phyloP scores from a whole-genome alignment of 2,113 vertebrate species.

The Poecilia latipinna region DNA sequence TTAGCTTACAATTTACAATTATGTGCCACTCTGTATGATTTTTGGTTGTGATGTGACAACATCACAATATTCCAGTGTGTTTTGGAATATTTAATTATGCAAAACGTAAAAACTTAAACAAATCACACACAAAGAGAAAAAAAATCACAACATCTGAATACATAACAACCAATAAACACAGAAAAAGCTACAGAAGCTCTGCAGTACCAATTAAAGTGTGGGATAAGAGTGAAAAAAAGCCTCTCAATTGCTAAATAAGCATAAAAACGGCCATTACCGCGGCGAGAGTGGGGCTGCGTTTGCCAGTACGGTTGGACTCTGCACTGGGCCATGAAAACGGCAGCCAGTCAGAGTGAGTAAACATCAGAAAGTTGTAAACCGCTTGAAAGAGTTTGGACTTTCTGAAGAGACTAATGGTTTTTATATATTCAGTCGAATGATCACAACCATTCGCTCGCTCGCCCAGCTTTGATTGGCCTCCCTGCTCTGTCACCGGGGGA shows the following conservation, averaged over 20 bases:
- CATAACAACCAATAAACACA: slow-evolving; percentile 19
- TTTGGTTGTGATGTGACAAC: not conserved
- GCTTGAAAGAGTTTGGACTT: slow-evolving; percentile 51
- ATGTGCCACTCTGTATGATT: not conserved
- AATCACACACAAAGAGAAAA: not conserved
- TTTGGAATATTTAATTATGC: slow-evolving; percentile 1
- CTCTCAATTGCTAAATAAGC: slow-evolving; percentile 59
- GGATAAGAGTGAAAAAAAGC: slow-evolving; percentile 38
- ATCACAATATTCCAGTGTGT: not conserved
- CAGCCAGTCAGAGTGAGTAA: slow-evolving; percentile 56
- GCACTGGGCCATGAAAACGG: slow-evolving; percentile 46
- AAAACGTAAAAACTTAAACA: not conserved
- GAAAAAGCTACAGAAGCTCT: slow-evolving; percentile 23
- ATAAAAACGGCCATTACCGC: slow-evolving; percentile 59
- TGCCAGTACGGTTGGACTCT: slow-evolving; percentile 63
- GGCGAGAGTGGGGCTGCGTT: slow-evolving; percentile 65
- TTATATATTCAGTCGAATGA: slow-evolving; percentile 63
- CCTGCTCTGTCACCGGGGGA: slow-evolving; percentile 55
- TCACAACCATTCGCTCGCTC: slow-evolving; percentile 55
- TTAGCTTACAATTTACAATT: not conserved
- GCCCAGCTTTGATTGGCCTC: slow-evolving; percentile 72
- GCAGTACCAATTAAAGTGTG: slow-evolving; percentile 44
- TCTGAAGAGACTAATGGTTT: slow-evolving; percentile 53
- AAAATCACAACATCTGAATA: not conserved
- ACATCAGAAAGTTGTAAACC: slow-evolving; percentile 46